Evolutionary conservation across 2,888 invertebrate genomes (phyloP).

Genomic region (Hybos culiciformis): DNA sequence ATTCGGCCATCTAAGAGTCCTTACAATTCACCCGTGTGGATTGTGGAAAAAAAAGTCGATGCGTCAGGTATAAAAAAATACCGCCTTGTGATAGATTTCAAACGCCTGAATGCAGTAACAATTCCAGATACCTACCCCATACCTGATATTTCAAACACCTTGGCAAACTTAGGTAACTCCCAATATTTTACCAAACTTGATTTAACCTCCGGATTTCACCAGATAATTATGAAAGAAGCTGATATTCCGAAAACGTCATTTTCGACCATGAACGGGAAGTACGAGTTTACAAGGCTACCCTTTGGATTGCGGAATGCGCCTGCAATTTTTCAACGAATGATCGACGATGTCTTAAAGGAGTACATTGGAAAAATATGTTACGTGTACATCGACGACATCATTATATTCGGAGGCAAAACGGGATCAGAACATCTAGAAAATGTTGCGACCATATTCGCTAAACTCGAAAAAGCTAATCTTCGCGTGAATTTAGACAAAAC

Average conservation of each 20-base stretch:
- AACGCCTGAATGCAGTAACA: constrained; percentile 11
- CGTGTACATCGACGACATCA: constrained; percentile 16
- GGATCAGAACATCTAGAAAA: constrained; percentile 9
- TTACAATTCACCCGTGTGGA: constrained; percentile 19
- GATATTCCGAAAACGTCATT: constrained; percentile 11
- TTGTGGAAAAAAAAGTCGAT: constrained; percentile 16
- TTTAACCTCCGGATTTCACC: constrained; percentile 11
- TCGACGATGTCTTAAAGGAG: constrained; percentile 14
- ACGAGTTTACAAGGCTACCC: constrained; percentile 9
- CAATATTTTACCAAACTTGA: constrained; percentile 8
- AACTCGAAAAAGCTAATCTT: constrained; percentile 4
- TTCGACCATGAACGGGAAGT: constrained; percentile 14
- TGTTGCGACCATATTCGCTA: not conserved
- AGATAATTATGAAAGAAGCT: constrained; percentile 8
- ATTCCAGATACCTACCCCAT: constrained; percentile 6
- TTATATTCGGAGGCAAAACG: constrained; percentile 11
- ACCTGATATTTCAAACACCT: constrained; percentile 8
- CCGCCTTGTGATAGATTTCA: constrained; percentile 15
- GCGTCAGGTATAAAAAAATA: constrained; percentile 13
- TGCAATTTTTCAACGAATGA: constrained; percentile 12
- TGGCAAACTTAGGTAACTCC: constrained; percentile 13
- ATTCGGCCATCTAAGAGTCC: constrained; percentile 21
- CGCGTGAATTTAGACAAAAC: constrained; percentile 12
- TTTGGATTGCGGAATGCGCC: constrained; percentile 6
- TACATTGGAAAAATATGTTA: constrained; percentile 10